phyloP scores from a whole-genome alignment of 2,888 invertebrate species.

The Polyommatus icarus region DNA sequence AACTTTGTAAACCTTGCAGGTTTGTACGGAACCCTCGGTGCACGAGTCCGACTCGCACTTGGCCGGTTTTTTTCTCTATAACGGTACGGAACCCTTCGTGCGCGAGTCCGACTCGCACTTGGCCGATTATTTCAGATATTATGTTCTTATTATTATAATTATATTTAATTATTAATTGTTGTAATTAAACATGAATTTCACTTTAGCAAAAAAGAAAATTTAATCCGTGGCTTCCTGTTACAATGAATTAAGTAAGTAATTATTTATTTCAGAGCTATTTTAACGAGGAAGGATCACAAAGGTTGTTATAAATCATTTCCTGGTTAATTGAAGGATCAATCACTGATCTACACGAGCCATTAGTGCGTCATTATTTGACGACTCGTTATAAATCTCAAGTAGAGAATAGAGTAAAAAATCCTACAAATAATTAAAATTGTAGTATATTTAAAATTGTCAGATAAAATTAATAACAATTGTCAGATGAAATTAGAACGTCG shows the following conservation, averaged over 20 bases:
- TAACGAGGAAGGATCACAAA: background rate
- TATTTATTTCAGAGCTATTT: conserved; percentile 10
- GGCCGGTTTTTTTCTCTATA: too few species aligned
- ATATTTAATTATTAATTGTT: too few species aligned
- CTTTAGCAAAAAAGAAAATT: too few species aligned
- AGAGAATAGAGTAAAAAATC: background rate
- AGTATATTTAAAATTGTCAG: background rate
- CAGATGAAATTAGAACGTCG: too few species aligned
- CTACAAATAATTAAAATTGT: background rate
- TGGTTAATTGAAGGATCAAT: conserved; percentile 12
- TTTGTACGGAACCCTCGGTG: too few species aligned
- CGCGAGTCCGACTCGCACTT: too few species aligned
- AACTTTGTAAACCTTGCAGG: too few species aligned
- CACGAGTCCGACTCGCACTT: too few species aligned
- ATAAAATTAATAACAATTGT: background rate
- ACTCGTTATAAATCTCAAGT: background rate
- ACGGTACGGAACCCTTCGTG: too few species aligned
- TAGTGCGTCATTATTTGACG: background rate
- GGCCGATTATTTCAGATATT: too few species aligned
- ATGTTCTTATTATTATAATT: too few species aligned
- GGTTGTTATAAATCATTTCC: conserved; percentile 1
- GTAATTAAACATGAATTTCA: too few species aligned
- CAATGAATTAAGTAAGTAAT: background rate
- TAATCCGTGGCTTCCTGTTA: background rate
- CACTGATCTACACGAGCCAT: conserved; percentile 1